Conservation (phyloP, 2,888 invertebrate genomes). For the Limenitis camilla region DNA sequence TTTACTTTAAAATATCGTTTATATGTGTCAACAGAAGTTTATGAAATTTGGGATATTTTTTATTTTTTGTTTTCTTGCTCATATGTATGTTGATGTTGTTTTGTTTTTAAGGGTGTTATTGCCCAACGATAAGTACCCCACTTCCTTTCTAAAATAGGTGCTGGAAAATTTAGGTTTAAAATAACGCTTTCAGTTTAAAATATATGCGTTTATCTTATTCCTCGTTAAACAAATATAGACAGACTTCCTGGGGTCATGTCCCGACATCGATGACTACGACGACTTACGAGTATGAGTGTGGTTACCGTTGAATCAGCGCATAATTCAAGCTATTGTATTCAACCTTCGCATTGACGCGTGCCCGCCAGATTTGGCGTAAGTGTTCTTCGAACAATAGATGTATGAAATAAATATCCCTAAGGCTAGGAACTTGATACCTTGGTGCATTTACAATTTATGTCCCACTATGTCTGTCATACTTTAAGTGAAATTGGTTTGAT, state of each 20-base stretch:
- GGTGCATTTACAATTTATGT: conserved; percentile 7
- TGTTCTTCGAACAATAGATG: conserved; percentile 26
- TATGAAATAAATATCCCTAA: conserved; percentile 12
- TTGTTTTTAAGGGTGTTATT: no score
- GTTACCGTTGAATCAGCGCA: conserved; percentile 32
- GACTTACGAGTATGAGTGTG: conserved; percentile 18
- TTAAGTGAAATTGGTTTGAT: neutral
- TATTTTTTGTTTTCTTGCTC: no score
- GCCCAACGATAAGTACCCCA: no score
- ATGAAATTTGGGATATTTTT: no score
- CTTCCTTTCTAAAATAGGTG: no score
- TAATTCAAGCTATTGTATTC: conserved; percentile 35
- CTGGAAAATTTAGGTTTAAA: no score
- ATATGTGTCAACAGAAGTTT: no score
- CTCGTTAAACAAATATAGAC: neutral
- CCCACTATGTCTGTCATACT: neutral
- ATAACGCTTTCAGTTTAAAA: no score
- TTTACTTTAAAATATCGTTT: no score
- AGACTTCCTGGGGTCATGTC: conserved; percentile 8
- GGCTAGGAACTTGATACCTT: conserved; percentile 21
- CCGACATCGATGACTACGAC: conserved; percentile 4
- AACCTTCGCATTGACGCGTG: conserved; percentile 25
- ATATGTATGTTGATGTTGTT: no score
- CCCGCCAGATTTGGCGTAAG: conserved; percentile 25
- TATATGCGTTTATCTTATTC: neutral